A percentile compares a stretch with the other conserved stretches of the same genome.
phyloP scores from a whole-genome alignment of 2,797 vertebrate genomes.

The Otus scops region DNA sequence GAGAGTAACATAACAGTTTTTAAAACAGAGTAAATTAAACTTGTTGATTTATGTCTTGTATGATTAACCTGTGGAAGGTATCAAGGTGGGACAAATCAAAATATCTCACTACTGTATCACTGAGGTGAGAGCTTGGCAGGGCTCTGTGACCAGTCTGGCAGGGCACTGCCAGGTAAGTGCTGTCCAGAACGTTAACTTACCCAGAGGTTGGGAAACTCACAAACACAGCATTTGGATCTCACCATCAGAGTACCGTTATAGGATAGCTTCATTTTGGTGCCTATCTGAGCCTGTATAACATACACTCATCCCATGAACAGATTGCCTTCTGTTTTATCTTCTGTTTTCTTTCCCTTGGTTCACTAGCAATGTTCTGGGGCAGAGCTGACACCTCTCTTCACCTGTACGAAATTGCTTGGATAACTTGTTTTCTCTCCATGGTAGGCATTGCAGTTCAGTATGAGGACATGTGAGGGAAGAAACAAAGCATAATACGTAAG shows the following conservation, averaged over 20 bases:
- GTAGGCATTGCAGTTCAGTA: neutral
- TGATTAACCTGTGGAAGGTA: neutral
- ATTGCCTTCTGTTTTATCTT: neutral
- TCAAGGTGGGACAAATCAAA: neutral
- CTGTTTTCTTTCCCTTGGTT: neutral
- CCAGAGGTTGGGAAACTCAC: neutral
- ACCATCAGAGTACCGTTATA: neutral
- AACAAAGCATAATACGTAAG: neutral
- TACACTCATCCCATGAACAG: too few relatives aligned
- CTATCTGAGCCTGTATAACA: neutral
- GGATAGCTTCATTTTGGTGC: neutral
- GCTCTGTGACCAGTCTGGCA: neutral
- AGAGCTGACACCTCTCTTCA: neutral
- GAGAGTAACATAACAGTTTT: neutral
- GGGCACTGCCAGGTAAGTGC: too few relatives aligned
- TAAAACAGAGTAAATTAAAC: neutral
- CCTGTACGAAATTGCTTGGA: neutral
- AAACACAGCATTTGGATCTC: neutral
- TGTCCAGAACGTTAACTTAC: neutral
- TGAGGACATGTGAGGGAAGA: neutral
- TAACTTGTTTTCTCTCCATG: neutral
- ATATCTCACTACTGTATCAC: neutral
- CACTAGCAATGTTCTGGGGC: neutral
- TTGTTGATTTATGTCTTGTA: neutral
- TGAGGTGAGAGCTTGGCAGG: neutral